Base-by-base conservation (phyloP, 1,140 invertebrate species). In the Hydropsyche tenuis region DNA sequence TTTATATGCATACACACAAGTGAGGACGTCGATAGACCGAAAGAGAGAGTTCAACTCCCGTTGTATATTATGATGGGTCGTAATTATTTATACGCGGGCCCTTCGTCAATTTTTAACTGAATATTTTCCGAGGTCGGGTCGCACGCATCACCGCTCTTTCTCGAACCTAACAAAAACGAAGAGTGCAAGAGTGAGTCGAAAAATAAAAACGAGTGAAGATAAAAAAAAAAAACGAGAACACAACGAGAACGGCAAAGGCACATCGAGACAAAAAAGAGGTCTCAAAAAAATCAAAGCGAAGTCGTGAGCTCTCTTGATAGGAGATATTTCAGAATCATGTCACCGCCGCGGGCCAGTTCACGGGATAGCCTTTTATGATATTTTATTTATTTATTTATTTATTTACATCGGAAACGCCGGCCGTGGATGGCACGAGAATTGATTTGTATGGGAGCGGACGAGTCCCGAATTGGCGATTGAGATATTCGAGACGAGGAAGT, bases 241-340 rank as follows among this genome's bases (percentile, higher is more conserved):
- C 56, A 60, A 20, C 56, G 56, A 60, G 68, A 56, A 70, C 68
- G 48, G 68, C 51, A 70, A 70, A 65, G 63, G 42, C 37, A 37
- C 30, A 42, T 45, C 68, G 51, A 70, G 68, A 70, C 68, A 37
- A 70, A 70, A 69, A 75, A 75, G 46, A 70, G 48, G 68, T 70
- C 51, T 70, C 45, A 56, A 70, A 70, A 70, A 70, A 70, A 70
- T 70, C 68, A 75, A 69, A 69, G 65, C 70, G 74, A 63, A 76
- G 75, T 76, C 75, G 75, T 76, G 75, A 73, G 72, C 68, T 70
- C 68, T 70, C 53, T 65, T 66, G 75, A 73, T 76, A 73, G 72
- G 75, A 76, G 75, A 76, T 76, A 76, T 76, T 76, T 76, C 72
- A 76, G 75, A 76, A 73, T 70, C 72, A 76, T 76, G 75, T 76